Evolutionary conservation across 2,797 vertebrate species (phyloP).

Genomic region (Lepidocolaptes lacrymiger): DNA sequence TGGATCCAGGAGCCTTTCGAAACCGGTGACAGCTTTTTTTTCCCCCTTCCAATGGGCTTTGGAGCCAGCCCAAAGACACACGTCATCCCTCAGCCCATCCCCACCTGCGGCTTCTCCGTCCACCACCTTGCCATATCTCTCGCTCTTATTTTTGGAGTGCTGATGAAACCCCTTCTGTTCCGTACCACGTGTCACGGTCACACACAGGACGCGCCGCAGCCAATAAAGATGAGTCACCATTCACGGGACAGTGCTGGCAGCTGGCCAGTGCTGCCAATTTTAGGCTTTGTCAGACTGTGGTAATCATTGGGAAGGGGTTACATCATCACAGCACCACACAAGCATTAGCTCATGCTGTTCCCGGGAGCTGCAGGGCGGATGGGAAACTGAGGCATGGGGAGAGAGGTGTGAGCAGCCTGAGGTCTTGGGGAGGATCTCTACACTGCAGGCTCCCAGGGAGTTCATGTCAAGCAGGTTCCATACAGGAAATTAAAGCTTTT

Average conservation of each 20-base stretch:
- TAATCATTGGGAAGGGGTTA: background rate
- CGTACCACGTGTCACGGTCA: background rate
- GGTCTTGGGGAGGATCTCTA: background rate
- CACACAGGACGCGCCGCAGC: slow-evolving; percentile 11
- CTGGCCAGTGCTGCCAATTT: slow-evolving; percentile 37
- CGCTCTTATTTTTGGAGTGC: background rate
- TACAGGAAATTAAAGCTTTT: background rate
- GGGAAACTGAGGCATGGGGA: slow-evolving; percentile 15
- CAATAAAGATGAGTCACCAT: slow-evolving; percentile 63
- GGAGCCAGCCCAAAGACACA: slow-evolving; percentile 15
- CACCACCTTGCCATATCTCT: background rate
- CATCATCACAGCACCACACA: slow-evolving; percentile 49
- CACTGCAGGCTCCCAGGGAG: background rate
- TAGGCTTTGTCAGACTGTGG: slow-evolving; percentile 35
- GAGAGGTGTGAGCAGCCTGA: background rate
- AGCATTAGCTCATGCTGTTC: background rate
- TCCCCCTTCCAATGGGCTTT: background rate
- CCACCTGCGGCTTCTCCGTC: slow-evolving; percentile 41
- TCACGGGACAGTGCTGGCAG: slow-evolving; percentile 48
- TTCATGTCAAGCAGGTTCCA: background rate
- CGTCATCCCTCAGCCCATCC: slow-evolving; percentile 9
- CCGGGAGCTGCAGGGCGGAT: background rate
- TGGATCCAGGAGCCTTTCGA: background rate
- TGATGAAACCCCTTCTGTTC: slow-evolving; percentile 20
- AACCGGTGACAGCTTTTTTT: background rate